A percentile compares a stretch with the other conserved stretches of the same genome.
phyloP scores from a whole-genome alignment of 2,113 vertebrate genomes.

The Sorex fumeus region DNA sequence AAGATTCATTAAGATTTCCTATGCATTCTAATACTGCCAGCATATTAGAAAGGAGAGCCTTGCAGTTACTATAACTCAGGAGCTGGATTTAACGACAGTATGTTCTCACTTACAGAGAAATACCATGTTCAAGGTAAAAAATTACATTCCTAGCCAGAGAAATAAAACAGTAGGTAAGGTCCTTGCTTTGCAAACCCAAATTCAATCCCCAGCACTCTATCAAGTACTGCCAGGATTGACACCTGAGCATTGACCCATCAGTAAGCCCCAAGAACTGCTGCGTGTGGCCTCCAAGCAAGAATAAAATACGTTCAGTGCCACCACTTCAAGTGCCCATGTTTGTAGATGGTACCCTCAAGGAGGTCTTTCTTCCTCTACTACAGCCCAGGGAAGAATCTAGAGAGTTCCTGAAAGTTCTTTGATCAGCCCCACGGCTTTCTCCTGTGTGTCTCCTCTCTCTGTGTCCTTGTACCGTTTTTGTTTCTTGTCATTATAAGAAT shows the following conservation, averaged over 20 bases:
- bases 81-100: too few species aligned
- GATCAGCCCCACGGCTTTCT: background rate
- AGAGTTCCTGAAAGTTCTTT: background rate
- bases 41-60: too few species aligned
- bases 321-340: background rate
- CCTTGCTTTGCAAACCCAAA: too few species aligned
- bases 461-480: background rate
- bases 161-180: too few species aligned
- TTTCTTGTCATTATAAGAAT: background rate
- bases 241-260: too few species aligned
- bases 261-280: too few species aligned
- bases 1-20: background rate
- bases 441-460: background rate
- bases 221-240: too few species aligned
- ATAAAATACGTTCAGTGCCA: background rate
- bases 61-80: too few species aligned
- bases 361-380: background rate
- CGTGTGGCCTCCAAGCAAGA: too few species aligned
- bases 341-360: background rate
- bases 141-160: too few species aligned
- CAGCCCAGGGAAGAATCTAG: background rate
- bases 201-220: too few species aligned
- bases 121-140: background rate
- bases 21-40: too few species aligned
- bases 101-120: background rate